phyloP scores from a whole-genome alignment of 2,797 vertebrate species.

The Heliangelus exortis region DNA sequence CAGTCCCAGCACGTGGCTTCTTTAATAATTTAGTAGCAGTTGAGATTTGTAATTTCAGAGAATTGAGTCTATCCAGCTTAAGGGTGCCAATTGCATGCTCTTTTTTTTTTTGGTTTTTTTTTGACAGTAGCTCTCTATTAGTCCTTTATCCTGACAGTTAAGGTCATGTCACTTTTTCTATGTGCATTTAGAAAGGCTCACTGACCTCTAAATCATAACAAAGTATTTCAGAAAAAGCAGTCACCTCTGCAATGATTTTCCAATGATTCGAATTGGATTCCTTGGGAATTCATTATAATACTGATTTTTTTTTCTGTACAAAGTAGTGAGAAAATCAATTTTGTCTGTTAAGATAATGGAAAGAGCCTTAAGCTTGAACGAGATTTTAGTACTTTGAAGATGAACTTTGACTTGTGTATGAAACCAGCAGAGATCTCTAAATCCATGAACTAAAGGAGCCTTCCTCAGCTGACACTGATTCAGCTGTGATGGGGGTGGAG shows the following conservation, averaged over 20 bases:
- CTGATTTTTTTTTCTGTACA: not conserved
- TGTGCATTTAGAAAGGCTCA: not conserved
- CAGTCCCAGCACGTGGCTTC: not conserved
- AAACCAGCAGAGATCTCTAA: not conserved
- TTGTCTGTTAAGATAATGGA: not conserved
- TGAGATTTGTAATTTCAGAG: not conserved
- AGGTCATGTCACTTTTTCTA: not conserved
- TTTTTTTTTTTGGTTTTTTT: not conserved
- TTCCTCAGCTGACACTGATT: not conserved
- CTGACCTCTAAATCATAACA: not conserved
- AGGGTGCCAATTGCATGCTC: not conserved
- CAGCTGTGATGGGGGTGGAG: not conserved
- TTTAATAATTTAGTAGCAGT: not conserved
- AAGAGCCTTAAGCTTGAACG: not conserved
- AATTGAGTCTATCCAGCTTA: not conserved
- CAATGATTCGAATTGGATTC: not conserved
- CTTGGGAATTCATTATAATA: not conserved
- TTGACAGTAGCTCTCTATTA: not conserved
- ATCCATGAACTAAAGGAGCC: not conserved
- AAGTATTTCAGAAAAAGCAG: constrained; percentile 18
- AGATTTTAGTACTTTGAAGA: constrained; percentile 2
- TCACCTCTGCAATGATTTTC: not conserved
- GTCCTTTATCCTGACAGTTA: constrained; percentile 3
- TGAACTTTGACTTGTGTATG: not conserved
- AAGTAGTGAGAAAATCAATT: constrained; percentile 8